Percentiles rank a stretch among this genome's conserved stretches.
Conservation (phyloP, 2,113 vertebrate genomes). For the sheep (Ovis aries) region DNA sequence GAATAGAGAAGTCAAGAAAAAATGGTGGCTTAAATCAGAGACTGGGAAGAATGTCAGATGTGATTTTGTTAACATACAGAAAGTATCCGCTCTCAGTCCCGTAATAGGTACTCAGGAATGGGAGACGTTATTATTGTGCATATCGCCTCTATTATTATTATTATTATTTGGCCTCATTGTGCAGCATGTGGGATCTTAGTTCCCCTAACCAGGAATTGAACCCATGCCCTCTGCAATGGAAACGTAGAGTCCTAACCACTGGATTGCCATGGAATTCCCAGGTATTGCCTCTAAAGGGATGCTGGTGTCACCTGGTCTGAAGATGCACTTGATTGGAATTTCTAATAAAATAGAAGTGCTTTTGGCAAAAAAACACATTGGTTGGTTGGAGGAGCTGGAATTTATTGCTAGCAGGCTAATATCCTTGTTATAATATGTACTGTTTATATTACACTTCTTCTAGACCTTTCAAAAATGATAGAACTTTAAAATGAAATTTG, state of each 20-base stretch:
- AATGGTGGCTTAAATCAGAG: not conserved
- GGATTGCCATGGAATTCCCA: not conserved
- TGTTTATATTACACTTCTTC: constrained; percentile 23
- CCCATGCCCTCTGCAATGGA: not conserved
- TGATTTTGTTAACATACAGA: not conserved
- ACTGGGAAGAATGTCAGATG: not conserved
- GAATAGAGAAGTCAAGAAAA: not conserved
- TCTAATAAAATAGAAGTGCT: not conserved
- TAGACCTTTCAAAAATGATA: not conserved
- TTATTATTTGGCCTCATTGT: not conserved
- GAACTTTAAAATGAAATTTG: constrained; percentile 13
- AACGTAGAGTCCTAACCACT: not conserved
- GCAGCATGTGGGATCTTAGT: not conserved
- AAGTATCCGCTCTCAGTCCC: not conserved
- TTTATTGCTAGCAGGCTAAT: not conserved
- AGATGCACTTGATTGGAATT: not conserved
- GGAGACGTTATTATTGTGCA: not conserved
- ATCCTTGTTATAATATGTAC: not conserved
- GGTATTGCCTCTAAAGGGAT: not conserved
- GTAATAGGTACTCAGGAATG: not conserved
- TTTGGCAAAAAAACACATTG: not conserved
- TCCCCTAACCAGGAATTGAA: not conserved
- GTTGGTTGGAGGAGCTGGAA: not conserved
- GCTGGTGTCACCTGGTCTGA: not conserved
- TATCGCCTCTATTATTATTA: not conserved